Percentiles rank a stretch among this genome's conserved stretches.
Evolutionary conservation across 2,113 vertebrate genomes (phyloP).

Genomic region (Ceratotherium simum): DNA sequence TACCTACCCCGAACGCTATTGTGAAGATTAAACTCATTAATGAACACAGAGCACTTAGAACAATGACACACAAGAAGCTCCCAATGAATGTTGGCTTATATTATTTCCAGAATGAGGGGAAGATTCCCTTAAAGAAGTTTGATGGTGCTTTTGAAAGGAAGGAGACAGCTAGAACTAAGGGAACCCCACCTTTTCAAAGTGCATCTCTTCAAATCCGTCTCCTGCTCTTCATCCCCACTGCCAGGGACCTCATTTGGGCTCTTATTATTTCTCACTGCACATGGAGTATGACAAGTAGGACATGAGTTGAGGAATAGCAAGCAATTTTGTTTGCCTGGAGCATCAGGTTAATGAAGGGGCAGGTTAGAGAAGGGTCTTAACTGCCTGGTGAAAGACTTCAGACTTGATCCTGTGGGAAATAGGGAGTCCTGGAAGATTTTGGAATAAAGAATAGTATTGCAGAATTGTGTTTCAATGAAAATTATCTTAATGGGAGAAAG

Average conservation of each 20-base stretch:
- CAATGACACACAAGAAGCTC: not conserved
- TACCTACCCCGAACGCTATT: not conserved
- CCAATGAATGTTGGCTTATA: not conserved
- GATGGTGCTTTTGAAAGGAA: not conserved
- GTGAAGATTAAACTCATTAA: conserved; percentile 11
- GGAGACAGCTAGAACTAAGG: not conserved
- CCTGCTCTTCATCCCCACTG: not conserved
- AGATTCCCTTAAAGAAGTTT: not conserved
- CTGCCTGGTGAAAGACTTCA: not conserved
- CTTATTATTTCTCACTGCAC: not conserved
- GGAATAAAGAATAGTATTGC: not conserved
- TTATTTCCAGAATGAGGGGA: not conserved
- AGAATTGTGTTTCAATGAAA: conserved; percentile 1
- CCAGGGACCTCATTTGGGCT: not conserved
- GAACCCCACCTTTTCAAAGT: not conserved
- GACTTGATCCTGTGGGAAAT: not conserved
- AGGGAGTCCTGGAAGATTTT: not conserved
- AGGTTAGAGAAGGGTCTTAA: not conserved
- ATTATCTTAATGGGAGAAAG: not conserved
- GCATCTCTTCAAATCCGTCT: not conserved
- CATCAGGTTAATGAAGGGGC: not conserved
- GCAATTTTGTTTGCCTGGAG: not conserved
- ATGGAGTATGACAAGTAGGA: not conserved
- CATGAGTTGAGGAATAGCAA: not conserved
- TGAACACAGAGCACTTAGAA: not conserved